phyloP scores from a whole-genome alignment of 2,888 invertebrate species.

The Tetragnatha montana region DNA sequence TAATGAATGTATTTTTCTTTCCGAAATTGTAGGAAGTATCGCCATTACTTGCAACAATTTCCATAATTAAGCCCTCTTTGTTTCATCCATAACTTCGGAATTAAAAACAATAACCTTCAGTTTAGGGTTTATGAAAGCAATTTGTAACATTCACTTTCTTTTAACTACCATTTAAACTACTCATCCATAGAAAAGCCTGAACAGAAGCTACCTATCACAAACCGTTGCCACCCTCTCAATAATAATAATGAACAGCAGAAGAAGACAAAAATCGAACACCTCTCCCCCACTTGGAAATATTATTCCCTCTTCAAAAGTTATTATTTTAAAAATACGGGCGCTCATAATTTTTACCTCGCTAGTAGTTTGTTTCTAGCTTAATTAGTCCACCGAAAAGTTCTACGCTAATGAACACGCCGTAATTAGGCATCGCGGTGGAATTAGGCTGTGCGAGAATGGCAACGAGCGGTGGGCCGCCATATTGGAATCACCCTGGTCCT shows the following conservation, averaged over 20 bases:
- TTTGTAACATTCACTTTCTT: background rate
- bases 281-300: constrained; percentile 43
- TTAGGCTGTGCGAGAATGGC: constrained; percentile 45
- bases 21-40: background rate
- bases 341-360: constrained; percentile 55
- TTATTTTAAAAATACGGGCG: constrained; percentile 65
- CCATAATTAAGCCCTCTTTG: background rate
- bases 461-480: constrained; percentile 36
- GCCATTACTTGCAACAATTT: background rate
- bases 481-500: constrained; percentile 18
- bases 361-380: constrained; percentile 37
- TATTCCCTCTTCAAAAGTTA: constrained; percentile 59
- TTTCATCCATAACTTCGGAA: background rate
- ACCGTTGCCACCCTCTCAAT: constrained; percentile 5
- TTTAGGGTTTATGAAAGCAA: constrained; percentile 25
- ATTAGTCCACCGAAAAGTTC: constrained; percentile 46
- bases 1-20: background rate
- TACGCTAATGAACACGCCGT: constrained; percentile 60
- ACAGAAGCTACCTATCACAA: background rate
- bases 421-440: constrained; percentile 51
- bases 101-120: background rate
- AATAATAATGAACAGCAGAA: constrained; percentile 32
- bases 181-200: constrained; percentile 10
- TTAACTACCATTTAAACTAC: constrained; percentile 35
- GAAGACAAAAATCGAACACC: constrained; percentile 23